phyloP scores from a whole-genome alignment of 2,797 vertebrate genomes.

The Gastrophryne carolinensis region DNA sequence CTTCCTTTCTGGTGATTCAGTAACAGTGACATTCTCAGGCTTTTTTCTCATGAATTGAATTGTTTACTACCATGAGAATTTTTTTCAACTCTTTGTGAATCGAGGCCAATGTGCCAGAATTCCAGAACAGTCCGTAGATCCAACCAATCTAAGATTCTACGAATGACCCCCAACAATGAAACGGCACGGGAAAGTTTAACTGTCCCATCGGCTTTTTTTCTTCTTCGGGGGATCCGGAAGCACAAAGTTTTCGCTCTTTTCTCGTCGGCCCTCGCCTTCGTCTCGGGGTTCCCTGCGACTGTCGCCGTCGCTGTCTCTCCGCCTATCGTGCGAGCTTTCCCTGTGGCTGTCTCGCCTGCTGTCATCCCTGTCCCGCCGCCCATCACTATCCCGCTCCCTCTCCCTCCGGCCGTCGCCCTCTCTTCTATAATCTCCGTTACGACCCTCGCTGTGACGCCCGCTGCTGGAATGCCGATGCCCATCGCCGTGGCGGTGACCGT shows the following conservation, averaged over 20 bases:
- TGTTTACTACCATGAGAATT: too few species aligned
- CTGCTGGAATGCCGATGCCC: conserved; percentile 27
- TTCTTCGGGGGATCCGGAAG: conserved; percentile 92
- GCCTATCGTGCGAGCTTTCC: conserved; percentile 56
- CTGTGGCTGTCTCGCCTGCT: conserved; percentile 67
- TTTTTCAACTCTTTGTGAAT: too few species aligned
- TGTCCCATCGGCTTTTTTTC: conserved; percentile 98
- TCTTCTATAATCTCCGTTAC: conserved; percentile 63
- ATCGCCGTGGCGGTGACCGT: conserved; percentile 57
- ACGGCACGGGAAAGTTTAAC: conserved; percentile 66
- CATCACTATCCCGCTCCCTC: conserved; percentile 55
- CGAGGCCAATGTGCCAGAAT: background rate
- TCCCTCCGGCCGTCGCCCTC: conserved; percentile 54
- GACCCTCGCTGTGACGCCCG: conserved; percentile 63
- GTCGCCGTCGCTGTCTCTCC: conserved; percentile 62
- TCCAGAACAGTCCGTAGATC: background rate
- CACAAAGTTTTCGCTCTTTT: conserved; percentile 72
- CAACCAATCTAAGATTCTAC: background rate
- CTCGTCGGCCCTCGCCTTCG: conserved; percentile 59
- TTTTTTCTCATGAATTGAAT: too few species aligned
- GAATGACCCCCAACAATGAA: background rate
- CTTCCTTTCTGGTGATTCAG: too few species aligned
- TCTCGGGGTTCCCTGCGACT: conserved; percentile 55
- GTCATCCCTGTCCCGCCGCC: conserved; percentile 60
- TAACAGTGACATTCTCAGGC: too few species aligned